phyloP scores from a whole-genome alignment of 2,888 invertebrate species.

The Marronus borbonicus region DNA sequence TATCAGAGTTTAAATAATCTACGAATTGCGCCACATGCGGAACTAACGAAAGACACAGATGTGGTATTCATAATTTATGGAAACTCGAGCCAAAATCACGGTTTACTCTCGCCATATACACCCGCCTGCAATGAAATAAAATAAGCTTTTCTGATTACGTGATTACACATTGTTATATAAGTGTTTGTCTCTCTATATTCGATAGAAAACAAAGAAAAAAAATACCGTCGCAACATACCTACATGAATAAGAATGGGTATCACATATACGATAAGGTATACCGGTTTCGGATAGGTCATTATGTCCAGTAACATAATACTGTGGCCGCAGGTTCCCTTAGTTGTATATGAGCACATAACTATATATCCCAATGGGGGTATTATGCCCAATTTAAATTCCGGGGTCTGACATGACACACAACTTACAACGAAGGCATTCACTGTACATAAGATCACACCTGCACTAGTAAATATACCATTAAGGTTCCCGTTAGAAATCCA shows the following conservation, averaged over 20 bases:
- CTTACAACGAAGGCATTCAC: not conserved
- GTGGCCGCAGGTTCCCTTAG: no score
- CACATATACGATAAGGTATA: no score
- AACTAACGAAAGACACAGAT: not conserved
- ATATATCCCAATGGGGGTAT: no score
- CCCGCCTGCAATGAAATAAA: no score
- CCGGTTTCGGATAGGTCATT: no score
- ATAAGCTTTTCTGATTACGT: no score
- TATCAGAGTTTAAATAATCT: not conserved
- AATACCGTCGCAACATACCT: not conserved
- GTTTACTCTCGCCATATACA: no score
- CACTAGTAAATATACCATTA: not conserved
- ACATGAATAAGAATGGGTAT: conserved; percentile 1
- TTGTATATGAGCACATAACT: not conserved
- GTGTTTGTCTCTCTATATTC: no score
- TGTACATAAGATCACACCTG: not conserved
- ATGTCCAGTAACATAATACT: no score
- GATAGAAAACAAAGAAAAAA: no score
- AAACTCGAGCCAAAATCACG: not conserved
- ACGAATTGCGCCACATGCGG: not conserved
- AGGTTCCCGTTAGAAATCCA: not conserved
- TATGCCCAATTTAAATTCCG: no score
- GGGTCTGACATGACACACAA: not conserved
- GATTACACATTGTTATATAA: no score
- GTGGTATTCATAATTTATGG: conserved; percentile 6